These are phyloP conservation scores for Adelosebastes latens DNA, from an alignment of 2,797 vertebrate species.

Conservation along the genomic window DNA sequence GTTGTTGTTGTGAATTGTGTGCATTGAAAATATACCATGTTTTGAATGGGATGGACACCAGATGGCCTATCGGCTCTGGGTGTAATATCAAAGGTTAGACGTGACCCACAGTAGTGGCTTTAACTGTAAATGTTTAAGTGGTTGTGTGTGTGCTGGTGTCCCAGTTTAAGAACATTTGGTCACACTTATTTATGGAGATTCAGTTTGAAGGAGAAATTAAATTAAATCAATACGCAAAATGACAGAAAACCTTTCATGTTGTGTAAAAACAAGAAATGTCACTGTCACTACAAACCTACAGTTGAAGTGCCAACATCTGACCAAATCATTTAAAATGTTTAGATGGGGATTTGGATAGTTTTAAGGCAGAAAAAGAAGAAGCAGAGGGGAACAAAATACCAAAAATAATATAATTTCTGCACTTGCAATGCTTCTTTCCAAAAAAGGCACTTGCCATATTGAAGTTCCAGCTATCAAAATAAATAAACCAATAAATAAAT, in stretches of 20 bases:
- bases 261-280: neutral
- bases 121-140: neutral
- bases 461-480: constrained; percentile 66
- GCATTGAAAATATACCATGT: neutral
- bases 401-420: constrained; percentile 32
- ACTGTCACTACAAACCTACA: neutral
- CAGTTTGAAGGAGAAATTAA: neutral
- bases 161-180: neutral
- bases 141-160: neutral
- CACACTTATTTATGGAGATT: neutral
- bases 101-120: neutral
- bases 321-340: neutral
- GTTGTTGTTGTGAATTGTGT: neutral
- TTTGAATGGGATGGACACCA: neutral
- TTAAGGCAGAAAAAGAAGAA: constrained; percentile 65
- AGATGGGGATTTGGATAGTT: neutral
- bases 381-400: constrained; percentile 6
- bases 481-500: constrained; percentile 67
- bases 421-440: constrained; percentile 55
- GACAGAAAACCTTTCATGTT: neutral
- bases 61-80: neutral
- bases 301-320: neutral
- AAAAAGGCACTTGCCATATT: constrained; percentile 84
- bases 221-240: constrained; percentile 17
- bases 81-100: neutral